Evolutionary conservation across 37 sponge, comb jelly and placozoan genomes (phyloP).

Genomic region (Hexactinellida sp.): DNA sequence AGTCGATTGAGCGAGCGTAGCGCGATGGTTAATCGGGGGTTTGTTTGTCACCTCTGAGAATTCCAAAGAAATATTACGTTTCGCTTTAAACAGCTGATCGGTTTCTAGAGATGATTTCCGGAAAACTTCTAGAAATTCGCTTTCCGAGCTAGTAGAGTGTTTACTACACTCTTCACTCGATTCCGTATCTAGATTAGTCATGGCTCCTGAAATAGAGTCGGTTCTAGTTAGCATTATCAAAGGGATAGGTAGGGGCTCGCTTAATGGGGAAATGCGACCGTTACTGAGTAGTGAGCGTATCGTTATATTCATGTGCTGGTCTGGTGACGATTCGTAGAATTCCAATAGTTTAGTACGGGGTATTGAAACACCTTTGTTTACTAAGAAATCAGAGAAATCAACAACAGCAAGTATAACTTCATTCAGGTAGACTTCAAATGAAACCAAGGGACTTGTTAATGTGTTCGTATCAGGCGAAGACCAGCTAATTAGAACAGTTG

Average conservation of each 20-base stretch:
- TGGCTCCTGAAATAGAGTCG: neutral
- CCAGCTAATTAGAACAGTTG: neutral
- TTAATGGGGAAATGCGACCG: neutral
- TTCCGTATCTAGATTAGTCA: neutral
- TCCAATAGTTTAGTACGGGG: neutral
- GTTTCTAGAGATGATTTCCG: neutral
- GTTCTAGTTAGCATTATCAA: neutral
- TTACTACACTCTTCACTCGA: neutral
- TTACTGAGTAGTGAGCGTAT: neutral
- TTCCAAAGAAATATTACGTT: neutral
- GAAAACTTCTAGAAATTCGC: neutral
- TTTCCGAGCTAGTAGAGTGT: neutral
- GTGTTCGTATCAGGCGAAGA: neutral
- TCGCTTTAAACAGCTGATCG: neutral
- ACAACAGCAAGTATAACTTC: neutral
- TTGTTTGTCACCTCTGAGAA: neutral
- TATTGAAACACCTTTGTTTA: neutral
- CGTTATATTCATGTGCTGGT: neutral
- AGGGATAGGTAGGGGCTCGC: neutral
- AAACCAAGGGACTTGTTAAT: neutral
- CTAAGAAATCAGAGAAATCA: neutral
- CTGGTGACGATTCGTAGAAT: neutral
- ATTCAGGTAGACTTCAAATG: neutral
- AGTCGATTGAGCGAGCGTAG: neutral
- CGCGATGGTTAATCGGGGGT: neutral